phyloP scores from a whole-genome alignment of 1,140 invertebrate species.

The Microvelia longipes region DNA sequence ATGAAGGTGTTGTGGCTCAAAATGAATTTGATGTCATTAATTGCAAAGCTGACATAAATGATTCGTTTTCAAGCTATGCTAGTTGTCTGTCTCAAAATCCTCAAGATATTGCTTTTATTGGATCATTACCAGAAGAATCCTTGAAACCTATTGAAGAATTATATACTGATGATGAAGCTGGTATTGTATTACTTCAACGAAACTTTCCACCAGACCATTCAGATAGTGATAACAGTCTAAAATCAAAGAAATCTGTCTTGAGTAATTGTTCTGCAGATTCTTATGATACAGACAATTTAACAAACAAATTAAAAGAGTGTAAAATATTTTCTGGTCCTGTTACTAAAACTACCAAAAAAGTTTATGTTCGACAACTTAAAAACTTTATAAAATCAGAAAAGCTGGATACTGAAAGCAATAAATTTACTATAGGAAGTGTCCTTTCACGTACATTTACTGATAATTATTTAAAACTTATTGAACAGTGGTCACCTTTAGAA shows the following conservation, averaged over 20 bases:
- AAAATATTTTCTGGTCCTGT: conserved; percentile 4
- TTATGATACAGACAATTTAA: conserved; percentile 5
- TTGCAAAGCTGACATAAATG: too few relatives aligned
- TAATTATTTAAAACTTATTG: not conserved
- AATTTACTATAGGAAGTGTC: not conserved
- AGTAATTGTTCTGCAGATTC: not conserved
- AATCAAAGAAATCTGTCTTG: not conserved
- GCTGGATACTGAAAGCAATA: not conserved
- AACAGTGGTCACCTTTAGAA: conserved; percentile 4
- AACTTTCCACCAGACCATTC: not conserved
- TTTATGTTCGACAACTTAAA: conserved; percentile 3
- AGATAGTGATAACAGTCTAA: not conserved
- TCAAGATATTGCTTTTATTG: not conserved
- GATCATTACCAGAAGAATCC: not conserved
- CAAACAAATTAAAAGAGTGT: conserved; percentile 1
- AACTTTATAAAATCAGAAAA: conserved; percentile 1
- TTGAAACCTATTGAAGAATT: not conserved
- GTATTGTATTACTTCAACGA: not conserved
- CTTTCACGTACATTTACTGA: conserved; percentile 1
- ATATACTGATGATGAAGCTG: not conserved
- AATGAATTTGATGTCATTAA: too few relatives aligned
- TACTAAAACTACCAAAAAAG: conserved; percentile 7
- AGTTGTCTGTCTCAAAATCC: not conserved
- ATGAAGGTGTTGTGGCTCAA: not conserved
- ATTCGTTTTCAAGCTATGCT: not conserved